These are phyloP conservation scores for Papilio gigon DNA, from an alignment of 2,888 invertebrate genomes.

Conservation along the genomic window DNA sequence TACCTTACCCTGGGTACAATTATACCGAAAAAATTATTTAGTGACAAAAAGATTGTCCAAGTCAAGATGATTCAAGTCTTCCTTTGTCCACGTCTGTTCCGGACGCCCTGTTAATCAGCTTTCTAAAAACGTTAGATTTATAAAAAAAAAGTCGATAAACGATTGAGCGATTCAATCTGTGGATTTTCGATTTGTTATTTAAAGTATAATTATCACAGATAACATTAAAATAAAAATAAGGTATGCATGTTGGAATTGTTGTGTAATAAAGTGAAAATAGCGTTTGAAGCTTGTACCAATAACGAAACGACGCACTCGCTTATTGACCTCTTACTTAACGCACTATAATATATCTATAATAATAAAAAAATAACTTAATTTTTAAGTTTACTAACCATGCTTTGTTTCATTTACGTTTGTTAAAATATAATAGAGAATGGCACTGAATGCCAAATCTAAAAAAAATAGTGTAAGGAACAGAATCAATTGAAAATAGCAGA, in stretches of 20 bases:
- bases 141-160: conserved; percentile 29
- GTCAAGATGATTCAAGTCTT: no score
- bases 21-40: no score
- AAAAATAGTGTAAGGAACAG: neutral
- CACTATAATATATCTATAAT: no score
- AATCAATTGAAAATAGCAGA: neutral
- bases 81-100: no score
- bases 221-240: conserved; percentile 74
- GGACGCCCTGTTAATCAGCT: no score
- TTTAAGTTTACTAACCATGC: no score
- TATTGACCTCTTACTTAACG: conserved; percentile 17
- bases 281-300: conserved; percentile 52
- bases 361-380: no score
- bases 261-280: conserved; percentile 58
- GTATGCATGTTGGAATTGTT: conserved; percentile 60
- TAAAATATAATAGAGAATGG: neutral
- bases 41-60: no score
- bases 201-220: conserved; percentile 80
- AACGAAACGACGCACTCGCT: conserved; percentile 43
- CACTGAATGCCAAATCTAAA: neutral
- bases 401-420: neutral
- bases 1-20: no score
- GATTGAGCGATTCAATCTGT: conserved; percentile 51
- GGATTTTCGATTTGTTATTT: conserved; percentile 53
- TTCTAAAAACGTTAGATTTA: conserved; percentile 40